Evolutionary conservation across 2,797 vertebrate genomes (phyloP), one percentile per base, ranked within the genome.

Genomic region (Propithecus deckenii): DNA sequence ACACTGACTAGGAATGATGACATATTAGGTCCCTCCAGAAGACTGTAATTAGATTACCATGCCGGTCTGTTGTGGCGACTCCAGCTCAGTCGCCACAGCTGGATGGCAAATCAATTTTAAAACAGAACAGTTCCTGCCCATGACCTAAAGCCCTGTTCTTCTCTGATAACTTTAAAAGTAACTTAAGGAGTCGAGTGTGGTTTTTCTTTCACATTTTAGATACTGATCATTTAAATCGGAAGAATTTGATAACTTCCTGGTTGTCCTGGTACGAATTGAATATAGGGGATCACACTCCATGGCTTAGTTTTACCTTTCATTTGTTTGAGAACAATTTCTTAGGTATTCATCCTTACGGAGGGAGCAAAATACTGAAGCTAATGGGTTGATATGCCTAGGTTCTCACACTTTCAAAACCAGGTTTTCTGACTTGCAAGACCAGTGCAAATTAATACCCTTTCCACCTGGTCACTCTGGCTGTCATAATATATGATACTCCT

Each of bases 111-210:
- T 91, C 30, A 74, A 43, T 59, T 67, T 92, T 71, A 46, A 89
- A 87, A 41, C 48, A 0, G 59, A 92, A 57, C 59, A 35, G 88
- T 65, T 78, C n/a, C n/a, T 43, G 46, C 89, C 74, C n/a, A 13
- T 4, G 50, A 50, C 71, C 74, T 67, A 32, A 80, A 90, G 28
- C 28, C 55, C 23, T 78, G 1, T 23, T 83, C 35, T 69, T 89
- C 41, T 46, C 38, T 22, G 35, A 41, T 46, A 71, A 92, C 57
- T 91, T 96, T 30, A 78, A 84, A 81, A 93, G 85, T 94, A 94
- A 89, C 63, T 59, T 88, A 92, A 86, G 84, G 63, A 89, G 12
- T 48, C 86, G 65, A 72, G 52, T 76, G 91, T 97, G 91, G 61
- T 25, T 93, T 95, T 94, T 59, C 35, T 90, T 95, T 83, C 61